These are phyloP conservation scores for Lordiphosa clarofinis DNA, from an alignment of 1,140 invertebrate genomes.

Conservation along the genomic window DNA sequence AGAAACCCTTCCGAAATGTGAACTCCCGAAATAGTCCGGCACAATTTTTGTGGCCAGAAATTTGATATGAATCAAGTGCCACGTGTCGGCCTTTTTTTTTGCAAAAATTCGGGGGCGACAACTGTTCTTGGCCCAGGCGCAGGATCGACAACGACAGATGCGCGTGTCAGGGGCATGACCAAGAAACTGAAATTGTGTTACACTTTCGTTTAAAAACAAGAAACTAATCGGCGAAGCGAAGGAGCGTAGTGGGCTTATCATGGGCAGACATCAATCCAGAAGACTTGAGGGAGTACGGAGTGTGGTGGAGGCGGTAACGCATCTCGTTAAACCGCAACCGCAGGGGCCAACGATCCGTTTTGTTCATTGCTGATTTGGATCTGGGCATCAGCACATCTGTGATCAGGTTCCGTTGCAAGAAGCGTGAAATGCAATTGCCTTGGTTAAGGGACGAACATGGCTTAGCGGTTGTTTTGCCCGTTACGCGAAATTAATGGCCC, in stretches of 20 bases:
- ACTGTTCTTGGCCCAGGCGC: slow-evolving; percentile 28
- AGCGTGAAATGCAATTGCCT: slow-evolving; percentile 66
- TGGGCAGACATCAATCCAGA: slow-evolving; percentile 40
- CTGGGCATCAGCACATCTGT: slow-evolving; percentile 71
- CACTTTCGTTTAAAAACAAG: slow-evolving; percentile 57
- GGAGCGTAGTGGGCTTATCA: slow-evolving; percentile 46
- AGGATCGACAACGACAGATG: slow-evolving; percentile 59
- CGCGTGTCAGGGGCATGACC: slow-evolving; percentile 48
- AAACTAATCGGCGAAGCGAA: slow-evolving; percentile 55
- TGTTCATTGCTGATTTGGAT: slow-evolving; percentile 46
- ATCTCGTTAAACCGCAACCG: slow-evolving; percentile 78
- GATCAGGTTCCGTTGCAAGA: slow-evolving; percentile 54
- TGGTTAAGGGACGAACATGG: slow-evolving; percentile 22
- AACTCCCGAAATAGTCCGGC: slow-evolving; percentile 60
- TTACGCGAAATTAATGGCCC: slow-evolving; percentile 67
- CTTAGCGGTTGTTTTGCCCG: slow-evolving; percentile 52
- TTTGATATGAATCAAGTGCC: slow-evolving; percentile 77
- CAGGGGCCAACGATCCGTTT: slow-evolving; percentile 20
- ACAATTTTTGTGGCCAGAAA: slow-evolving; percentile 60
- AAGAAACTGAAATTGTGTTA: slow-evolving; percentile 55
- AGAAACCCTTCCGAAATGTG: slow-evolving; percentile 60
- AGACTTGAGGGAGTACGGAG: slow-evolving; percentile 25
- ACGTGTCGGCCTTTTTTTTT: slow-evolving; percentile 57
- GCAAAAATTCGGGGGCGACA: slow-evolving; percentile 37
- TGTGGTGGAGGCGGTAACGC: slow-evolving; percentile 57